phyloP scores from a whole-genome alignment of 2,888 invertebrate genomes.

The Clivina fossor region DNA sequence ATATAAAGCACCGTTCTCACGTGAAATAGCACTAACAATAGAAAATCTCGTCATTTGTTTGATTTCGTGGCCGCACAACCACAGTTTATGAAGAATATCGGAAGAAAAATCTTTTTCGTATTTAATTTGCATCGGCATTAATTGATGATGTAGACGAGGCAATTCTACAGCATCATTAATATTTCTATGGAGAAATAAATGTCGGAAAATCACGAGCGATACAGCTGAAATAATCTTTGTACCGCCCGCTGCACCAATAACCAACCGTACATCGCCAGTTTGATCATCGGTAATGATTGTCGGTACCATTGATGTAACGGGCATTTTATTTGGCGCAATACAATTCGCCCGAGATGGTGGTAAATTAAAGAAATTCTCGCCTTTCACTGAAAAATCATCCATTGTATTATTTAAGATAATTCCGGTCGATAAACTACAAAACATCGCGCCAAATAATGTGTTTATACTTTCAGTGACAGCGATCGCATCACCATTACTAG shows the following conservation, averaged over 20 bases:
- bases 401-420: conserved; percentile 79
- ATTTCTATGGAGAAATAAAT: conserved; percentile 55
- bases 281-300: conserved; percentile 65
- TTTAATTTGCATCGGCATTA: conserved; percentile 54
- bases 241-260: conserved; percentile 80
- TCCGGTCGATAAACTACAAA: conserved; percentile 70
- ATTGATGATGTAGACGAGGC: conserved; percentile 59
- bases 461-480: conserved; percentile 67
- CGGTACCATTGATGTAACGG: conserved; percentile 85
- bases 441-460: conserved; percentile 72
- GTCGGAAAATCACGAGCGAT: conserved; percentile 54
- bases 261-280: conserved; percentile 58
- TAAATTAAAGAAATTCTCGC: conserved; percentile 65
- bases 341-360: conserved; percentile 80
- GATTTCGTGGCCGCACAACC: background rate
- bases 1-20: background rate
- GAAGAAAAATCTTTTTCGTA: conserved; percentile 53
- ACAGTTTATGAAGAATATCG: conserved; percentile 38
- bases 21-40: conserved; percentile 9
- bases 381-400: conserved; percentile 77
- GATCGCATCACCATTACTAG: conserved; percentile 63
- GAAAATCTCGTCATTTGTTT: background rate
- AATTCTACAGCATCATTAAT: conserved; percentile 56
- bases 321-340: conserved; percentile 73
- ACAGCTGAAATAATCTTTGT: conserved; percentile 79